A percentile compares a stretch with the other conserved stretches of the same genome.
These are phyloP conservation scores for Carassius carassius DNA, from an alignment of 2,113 vertebrate genomes.

Conservation along the genomic window DNA sequence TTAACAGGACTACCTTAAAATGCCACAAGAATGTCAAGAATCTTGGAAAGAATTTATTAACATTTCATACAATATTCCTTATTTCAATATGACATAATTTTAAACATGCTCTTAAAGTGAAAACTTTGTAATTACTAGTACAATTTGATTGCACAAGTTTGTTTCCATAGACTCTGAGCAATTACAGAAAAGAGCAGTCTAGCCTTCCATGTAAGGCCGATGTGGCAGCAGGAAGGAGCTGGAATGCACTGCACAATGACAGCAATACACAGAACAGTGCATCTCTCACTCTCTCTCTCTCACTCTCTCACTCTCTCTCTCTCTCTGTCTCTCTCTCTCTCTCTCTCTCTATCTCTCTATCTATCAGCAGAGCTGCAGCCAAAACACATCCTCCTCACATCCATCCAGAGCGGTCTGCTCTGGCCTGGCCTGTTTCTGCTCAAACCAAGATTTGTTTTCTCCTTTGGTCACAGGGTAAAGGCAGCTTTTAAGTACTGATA, in stretches of 20 bases:
- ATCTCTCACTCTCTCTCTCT: background rate
- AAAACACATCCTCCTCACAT: background rate
- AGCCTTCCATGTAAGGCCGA: background rate
- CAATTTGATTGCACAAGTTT: background rate
- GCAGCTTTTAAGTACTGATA: too few relatives aligned
- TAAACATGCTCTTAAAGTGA: too few relatives aligned
- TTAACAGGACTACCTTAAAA: too few relatives aligned
- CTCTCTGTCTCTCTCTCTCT: background rate
- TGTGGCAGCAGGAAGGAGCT: background rate
- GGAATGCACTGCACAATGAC: background rate
- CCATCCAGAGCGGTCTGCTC: background rate
- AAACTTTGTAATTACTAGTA: too few relatives aligned
- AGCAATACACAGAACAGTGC: background rate
- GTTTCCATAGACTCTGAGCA: background rate
- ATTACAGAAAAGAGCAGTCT: background rate
- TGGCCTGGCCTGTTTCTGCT: background rate
- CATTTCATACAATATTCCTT: too few relatives aligned
- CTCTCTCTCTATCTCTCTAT: background rate
- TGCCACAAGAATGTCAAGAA: too few relatives aligned
- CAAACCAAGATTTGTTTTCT: conserved; percentile 15
- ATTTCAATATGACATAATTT: too few relatives aligned
- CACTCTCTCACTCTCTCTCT: too few relatives aligned
- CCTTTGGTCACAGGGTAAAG: background rate
- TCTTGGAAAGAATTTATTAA: too few relatives aligned
- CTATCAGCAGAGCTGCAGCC: background rate